These are phyloP conservation scores for Gila robusta DNA, from an alignment of 2,797 vertebrate genomes.

Conservation along the genomic window DNA sequence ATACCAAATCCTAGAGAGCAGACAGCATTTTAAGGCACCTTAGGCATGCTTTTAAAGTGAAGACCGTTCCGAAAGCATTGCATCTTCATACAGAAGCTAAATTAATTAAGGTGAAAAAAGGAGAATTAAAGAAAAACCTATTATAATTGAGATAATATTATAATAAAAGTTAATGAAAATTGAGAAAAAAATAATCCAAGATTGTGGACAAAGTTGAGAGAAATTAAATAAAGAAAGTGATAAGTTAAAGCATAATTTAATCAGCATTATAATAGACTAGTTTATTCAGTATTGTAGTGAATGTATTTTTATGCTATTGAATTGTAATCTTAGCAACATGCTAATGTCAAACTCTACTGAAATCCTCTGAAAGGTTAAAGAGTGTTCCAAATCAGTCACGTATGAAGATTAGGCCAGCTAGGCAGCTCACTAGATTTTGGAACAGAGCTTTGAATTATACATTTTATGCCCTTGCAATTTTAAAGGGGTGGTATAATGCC, in stretches of 20 bases:
- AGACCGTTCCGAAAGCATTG: not conserved
- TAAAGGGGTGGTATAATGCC: too few species aligned
- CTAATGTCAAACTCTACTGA: too few species aligned
- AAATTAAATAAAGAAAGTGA: not conserved
- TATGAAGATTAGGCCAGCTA: not conserved
- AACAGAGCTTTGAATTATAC: not conserved
- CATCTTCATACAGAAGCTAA: not conserved
- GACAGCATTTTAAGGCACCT: not conserved
- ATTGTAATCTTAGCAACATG: too few species aligned
- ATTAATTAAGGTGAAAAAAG: not conserved
- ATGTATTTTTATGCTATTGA: too few species aligned
- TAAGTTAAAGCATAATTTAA: not conserved
- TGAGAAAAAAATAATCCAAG: not conserved
- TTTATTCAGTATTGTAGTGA: not conserved
- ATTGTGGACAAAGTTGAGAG: not conserved
- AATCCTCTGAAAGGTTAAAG: not conserved
- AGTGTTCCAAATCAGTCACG: not conserved
- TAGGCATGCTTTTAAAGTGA: not conserved
- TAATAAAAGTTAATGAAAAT: not conserved
- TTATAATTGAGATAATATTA: not conserved
- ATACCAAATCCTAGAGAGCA: constrained; percentile 11
- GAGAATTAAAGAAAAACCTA: not conserved
- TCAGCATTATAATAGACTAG: not conserved
- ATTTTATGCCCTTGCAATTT: not conserved
- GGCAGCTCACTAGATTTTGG: not conserved